Percentiles rank a stretch among this genome's conserved stretches.
Evolutionary conservation across 2,888 invertebrate species (phyloP).

Genomic region (Agrilus mali): DNA sequence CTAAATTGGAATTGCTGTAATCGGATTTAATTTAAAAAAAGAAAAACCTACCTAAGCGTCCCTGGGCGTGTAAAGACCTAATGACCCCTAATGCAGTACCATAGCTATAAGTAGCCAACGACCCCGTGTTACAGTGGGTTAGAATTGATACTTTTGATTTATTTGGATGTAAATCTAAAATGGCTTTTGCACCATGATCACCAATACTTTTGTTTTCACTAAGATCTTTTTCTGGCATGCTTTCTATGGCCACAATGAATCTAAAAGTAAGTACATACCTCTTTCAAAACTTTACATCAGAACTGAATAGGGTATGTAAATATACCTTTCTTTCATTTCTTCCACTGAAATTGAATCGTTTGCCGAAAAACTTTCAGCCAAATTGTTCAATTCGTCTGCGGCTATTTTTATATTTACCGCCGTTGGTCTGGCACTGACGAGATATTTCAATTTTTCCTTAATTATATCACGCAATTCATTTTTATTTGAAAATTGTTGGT

Average conservation of each 20-base stretch:
- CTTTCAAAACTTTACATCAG: not conserved
- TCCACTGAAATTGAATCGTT: conserved; percentile 45
- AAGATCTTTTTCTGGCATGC: conserved; percentile 77
- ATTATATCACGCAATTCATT: conserved; percentile 60
- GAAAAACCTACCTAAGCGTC: conserved; percentile 65
- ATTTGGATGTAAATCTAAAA: conserved; percentile 46
- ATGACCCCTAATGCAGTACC: conserved; percentile 97
- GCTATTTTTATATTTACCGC: conserved; percentile 94
- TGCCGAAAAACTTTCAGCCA: conserved; percentile 54
- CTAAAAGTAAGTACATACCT: conserved; percentile 42
- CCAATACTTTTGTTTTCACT: conserved; percentile 81
- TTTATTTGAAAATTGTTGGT: conserved; percentile 54
- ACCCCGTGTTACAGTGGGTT: conserved; percentile 98
- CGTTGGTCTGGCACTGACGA: conserved; percentile 88
- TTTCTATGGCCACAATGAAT: conserved; percentile 64
- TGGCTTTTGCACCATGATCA: conserved; percentile 65
- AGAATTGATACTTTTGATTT: conserved; percentile 59
- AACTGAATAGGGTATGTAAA: not conserved
- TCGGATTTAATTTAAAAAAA: no score
- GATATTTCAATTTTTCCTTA: conserved; percentile 71
- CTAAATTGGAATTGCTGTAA: no score
- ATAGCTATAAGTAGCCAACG: conserved; percentile 92
- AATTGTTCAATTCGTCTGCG: conserved; percentile 58
- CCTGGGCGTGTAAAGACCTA: conserved; percentile 60
- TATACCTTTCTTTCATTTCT: conserved; percentile 60